Conservation (phyloP, 2,797 vertebrate species). For the Aphelocoma californica region DNA sequence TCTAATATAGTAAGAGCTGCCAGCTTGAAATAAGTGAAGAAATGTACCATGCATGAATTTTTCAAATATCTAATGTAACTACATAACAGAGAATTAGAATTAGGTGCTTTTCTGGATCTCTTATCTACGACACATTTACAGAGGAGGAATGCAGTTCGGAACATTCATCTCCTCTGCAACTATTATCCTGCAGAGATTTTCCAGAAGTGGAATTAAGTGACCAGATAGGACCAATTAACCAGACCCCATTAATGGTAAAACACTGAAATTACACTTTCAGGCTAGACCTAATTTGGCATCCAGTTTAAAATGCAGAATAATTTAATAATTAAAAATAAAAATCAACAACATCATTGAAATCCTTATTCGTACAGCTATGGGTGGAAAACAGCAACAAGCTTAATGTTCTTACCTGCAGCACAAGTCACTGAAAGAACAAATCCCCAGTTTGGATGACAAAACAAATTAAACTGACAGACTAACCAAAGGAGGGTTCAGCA, state of each 20-base stretch:
- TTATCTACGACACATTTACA: background rate
- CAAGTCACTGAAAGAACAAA: background rate
- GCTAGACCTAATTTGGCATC: background rate
- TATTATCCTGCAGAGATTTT: background rate
- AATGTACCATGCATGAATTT: background rate
- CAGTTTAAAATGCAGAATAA: background rate
- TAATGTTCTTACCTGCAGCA: background rate
- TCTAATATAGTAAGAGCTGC: slow-evolving; percentile 52
- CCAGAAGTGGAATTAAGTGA: background rate
- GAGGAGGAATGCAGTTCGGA: background rate
- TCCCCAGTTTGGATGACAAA: background rate
- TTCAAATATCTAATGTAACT: background rate
- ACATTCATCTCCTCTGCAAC: background rate
- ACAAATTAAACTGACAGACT: background rate
- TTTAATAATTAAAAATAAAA: background rate
- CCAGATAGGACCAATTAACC: background rate
- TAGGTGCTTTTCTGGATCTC: background rate
- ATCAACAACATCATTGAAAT: background rate
- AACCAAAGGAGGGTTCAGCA: background rate
- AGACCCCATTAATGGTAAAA: background rate
- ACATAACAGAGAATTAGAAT: background rate
- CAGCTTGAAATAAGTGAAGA: slow-evolving; percentile 52
- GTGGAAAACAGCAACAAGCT: background rate
- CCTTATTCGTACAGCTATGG: background rate
- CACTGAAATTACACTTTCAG: background rate